Base-by-base conservation (phyloP, 2,888 invertebrate species). In the Drosophila kanekoi region DNA sequence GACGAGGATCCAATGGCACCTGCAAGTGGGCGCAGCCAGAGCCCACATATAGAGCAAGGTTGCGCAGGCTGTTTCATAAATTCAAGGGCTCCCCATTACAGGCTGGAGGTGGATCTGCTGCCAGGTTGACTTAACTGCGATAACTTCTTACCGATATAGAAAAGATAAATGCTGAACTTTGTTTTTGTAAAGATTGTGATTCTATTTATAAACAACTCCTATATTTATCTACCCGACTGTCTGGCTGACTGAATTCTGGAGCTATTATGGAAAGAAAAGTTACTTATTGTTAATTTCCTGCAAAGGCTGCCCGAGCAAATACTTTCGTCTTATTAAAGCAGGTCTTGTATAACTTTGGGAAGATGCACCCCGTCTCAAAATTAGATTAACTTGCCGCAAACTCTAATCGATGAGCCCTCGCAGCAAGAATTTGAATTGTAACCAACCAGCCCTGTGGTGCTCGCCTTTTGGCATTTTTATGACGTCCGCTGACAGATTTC, bases 401-500 rank as follows among this genome's bases (percentile, higher is more conserved):
- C 13, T 9, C 11, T 13, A 23, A 35, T 35, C 4, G 18, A 18
- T 2, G 1, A 20, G 8, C 41, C 13, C 35, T 47, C n/a, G 20
- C 38, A n/a, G 38, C 18, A 8, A 20, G 18, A n/a, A 38, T 14
- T 28, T 1, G 28, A 16, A n/a, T 37, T 54, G 18, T 4, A 28
- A 14, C 18, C 35, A 47, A 4, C 10, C 28, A 32, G 51, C 64
- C 66, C 65, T 44, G 33, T n/a, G 18, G n/a, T 45, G 63, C 9
- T 35, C 23, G 57, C 56, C 80, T 83, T 79, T 77, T 77, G 77
- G 72, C 85, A 87, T 82, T 89, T 88, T 83, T 89, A 89, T 80
- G 69, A 72, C 90, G 87, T 85, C 90, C 85, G 85, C 76, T 77
- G 73, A 72, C 61, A 72, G 89, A 83, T 82, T 84, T 83, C 89